A percentile compares a stretch with the other conserved stretches of the same genome.
Evolutionary conservation across 2,113 vertebrate species (phyloP).

Genomic region (Ictalurus punctatus): DNA sequence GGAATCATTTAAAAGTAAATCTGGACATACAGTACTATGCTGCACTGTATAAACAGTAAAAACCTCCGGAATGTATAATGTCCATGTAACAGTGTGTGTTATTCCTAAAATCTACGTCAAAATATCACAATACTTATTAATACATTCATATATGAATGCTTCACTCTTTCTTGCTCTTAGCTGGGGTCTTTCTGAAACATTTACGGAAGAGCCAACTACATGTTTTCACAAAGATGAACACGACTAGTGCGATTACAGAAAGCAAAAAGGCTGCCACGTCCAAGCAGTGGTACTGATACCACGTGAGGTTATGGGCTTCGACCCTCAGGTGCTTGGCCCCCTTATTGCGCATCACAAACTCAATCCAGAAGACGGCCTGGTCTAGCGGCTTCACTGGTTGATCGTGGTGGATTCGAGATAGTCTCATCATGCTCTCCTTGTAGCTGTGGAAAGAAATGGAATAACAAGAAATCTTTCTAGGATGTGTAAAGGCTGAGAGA

Average conservation of each 20-base stretch:
- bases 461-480: background rate
- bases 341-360: conserved; percentile 83
- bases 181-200: conserved; percentile 47
- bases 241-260: conserved; percentile 46
- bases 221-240: conserved; percentile 68
- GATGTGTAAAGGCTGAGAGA: background rate
- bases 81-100: background rate
- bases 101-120: background rate
- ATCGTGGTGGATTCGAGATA: conserved; percentile 80
- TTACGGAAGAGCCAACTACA: conserved; percentile 67
- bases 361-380: conserved; percentile 81
- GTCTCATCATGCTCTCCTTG: conserved; percentile 76
- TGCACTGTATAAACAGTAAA: background rate
- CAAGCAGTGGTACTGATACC: conserved; percentile 81
- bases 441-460: conserved; percentile 62
- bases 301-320: conserved; percentile 76
- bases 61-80: background rate
- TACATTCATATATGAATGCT: background rate
- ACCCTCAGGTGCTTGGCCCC: conserved; percentile 80
- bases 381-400: conserved; percentile 79
- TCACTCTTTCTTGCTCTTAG: conserved; percentile 18
- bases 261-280: conserved; percentile 78
- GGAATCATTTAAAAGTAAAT: background rate
- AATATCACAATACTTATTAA: background rate
- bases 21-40: background rate